A percentile compares a stretch with the other conserved stretches of the same genome.
Conservation (phyloP, 1,140 invertebrate genomes). For the Aplysia californica region DNA sequence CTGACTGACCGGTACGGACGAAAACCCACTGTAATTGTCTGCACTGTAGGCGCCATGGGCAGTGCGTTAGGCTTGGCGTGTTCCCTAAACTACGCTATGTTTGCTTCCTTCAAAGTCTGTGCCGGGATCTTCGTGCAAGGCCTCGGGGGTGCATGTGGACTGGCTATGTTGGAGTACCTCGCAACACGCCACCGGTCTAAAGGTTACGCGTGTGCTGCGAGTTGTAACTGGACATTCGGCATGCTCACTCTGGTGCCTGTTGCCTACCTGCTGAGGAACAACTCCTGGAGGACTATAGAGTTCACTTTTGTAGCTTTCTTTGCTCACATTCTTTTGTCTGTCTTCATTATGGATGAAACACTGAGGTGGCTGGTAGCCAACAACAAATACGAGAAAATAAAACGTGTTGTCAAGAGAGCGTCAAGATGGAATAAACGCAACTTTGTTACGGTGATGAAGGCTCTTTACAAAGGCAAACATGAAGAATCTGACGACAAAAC, state of each 20-base stretch:
- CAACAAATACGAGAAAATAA: too few relatives aligned
- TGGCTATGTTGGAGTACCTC: conserved; percentile 20
- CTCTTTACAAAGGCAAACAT: too few relatives aligned
- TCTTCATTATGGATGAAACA: too few relatives aligned
- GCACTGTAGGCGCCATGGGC: background rate
- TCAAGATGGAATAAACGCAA: too few relatives aligned
- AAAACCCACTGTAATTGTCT: conserved; percentile 13
- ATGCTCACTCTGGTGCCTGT: conserved; percentile 17
- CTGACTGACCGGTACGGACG: conserved; percentile 27
- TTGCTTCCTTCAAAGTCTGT: conserved; percentile 25
- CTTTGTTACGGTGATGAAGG: too few relatives aligned
- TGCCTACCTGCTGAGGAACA: conserved; percentile 25
- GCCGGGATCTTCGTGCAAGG: conserved; percentile 24
- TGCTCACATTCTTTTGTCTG: background rate
- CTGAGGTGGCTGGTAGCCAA: too few relatives aligned
- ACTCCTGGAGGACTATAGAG: conserved; percentile 27
- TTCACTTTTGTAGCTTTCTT: background rate
- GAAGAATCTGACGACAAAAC: too few relatives aligned
- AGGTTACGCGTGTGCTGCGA: background rate
- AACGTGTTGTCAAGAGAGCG: too few relatives aligned
- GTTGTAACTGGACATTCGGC: conserved; percentile 21
- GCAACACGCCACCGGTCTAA: conserved; percentile 7
- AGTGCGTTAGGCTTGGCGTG: background rate
- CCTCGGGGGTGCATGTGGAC: conserved; percentile 1
- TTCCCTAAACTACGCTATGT: too few relatives aligned